These are phyloP conservation scores for Shinisaurus crocodilurus DNA, from an alignment of 2,113 vertebrate species.

Conservation along the genomic window DNA sequence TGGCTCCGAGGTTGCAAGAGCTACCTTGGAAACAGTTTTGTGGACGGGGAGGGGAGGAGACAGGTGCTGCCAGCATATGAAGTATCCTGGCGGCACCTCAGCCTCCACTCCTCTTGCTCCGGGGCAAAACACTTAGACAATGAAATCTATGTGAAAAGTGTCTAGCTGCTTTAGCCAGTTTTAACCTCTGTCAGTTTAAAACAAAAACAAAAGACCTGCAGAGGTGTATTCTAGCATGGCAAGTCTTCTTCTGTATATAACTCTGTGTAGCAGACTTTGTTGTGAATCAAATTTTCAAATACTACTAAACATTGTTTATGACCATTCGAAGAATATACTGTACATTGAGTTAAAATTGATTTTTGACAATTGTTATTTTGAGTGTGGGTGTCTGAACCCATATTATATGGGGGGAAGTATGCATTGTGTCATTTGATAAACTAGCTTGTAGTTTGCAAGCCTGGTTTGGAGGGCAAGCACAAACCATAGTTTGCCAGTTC, in stretches of 20 bases:
- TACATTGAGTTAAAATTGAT: background rate
- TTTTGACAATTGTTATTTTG: background rate
- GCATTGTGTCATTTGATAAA: background rate
- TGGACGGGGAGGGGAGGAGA: too few relatives aligned
- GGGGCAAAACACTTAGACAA: too few relatives aligned
- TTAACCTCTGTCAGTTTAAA: background rate
- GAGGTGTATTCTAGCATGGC: background rate
- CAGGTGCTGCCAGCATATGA: too few relatives aligned
- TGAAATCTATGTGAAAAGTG: background rate
- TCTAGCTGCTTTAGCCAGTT: background rate
- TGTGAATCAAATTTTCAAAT: background rate
- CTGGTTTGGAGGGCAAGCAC: background rate
- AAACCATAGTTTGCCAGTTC: background rate
- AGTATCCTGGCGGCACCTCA: too few relatives aligned
- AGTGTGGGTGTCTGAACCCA: background rate
- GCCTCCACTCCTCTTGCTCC: too few relatives aligned
- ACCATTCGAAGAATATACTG: background rate
- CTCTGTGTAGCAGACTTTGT: background rate
- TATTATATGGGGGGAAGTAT: background rate
- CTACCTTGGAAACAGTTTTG: too few relatives aligned
- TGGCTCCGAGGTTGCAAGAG: too few relatives aligned
- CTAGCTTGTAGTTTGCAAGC: background rate
- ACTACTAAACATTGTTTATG: background rate
- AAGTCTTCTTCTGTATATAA: background rate
- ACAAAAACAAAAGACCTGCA: background rate